These are phyloP conservation scores for Phrynocephalus forsythii DNA, from an alignment of 2,797 vertebrate genomes.

Conservation along the genomic window DNA sequence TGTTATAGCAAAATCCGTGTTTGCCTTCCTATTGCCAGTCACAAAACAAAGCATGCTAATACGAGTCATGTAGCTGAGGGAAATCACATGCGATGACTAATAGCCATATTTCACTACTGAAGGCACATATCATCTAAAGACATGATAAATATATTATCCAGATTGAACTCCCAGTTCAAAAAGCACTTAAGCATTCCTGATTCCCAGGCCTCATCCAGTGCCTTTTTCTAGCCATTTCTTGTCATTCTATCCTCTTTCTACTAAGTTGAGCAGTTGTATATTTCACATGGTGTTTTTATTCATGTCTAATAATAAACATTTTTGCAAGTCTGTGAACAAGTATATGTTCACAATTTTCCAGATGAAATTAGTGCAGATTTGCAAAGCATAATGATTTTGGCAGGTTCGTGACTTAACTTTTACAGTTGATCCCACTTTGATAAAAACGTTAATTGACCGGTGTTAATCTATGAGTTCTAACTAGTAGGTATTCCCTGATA, in stretches of 20 bases:
- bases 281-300: neutral
- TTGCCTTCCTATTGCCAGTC: no score
- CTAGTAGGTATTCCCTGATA: neutral
- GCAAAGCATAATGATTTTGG: neutral
- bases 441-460: slow-evolving; percentile 1
- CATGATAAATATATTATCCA: no score
- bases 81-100: no score
- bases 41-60: no score
- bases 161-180: neutral
- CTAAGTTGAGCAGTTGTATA: neutral
- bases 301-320: neutral
- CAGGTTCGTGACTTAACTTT: neutral
- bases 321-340: neutral
- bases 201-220: neutral
- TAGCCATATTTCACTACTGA: no score
- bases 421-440: neutral
- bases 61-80: no score
- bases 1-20: no score
- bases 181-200: neutral
- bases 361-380: neutral
- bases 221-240: neutral
- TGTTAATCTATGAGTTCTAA: neutral
- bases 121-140: no score
- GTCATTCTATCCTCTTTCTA: neutral
- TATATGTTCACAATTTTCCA: neutral